Base-by-base conservation (phyloP, 2,888 invertebrate genomes). In the Drosophila paranaensis region DNA sequence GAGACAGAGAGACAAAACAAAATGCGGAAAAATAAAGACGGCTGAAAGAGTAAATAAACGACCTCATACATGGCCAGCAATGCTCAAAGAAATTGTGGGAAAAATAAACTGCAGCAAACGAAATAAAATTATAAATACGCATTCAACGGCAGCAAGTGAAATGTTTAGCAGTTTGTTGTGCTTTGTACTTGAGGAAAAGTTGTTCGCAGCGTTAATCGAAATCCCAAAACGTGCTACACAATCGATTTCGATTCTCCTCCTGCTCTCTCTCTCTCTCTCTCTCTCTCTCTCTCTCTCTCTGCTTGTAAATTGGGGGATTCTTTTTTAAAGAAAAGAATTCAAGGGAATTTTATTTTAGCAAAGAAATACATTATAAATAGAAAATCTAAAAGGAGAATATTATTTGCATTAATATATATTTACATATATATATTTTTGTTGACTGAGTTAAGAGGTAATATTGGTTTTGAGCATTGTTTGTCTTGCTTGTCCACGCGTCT, bases 1-100 rank as follows among this genome's bases (percentile, higher is more conserved):
- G 57, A 60, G 46, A 64, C 53, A 48, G 61, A 61, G 58, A 16
- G 20, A 20, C 20, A 20, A 20, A 20, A 20, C 20, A 20, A 20
- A 20, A 4, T 16, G 13, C 27, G 46, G n/a, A 2, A 53, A 48
- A 40, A 45, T 27, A 2, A 10, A 45, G 25, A 33, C 13, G 20
- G n/a, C 37, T n/a, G 2, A 35, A 39, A 46, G 27, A 54, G 57
- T 30, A 57, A 67, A 35, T 42, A 45, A 55, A 48, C 56, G 74
- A 85, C 82, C 80, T 77, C 65, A 71, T 67, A 71, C 74, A 76
- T 63, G 76, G 65, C 57, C 43, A 73, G 3, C 27, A 48, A n/a
- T n/a, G 20, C 35, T 57, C 42, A 50, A 42, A 51, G 54, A 74
- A 60, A 75, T 54, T 63, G 68, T 25, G 42, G 45, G 55, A 25